Percentiles rank a stretch among this genome's conserved stretches.
phyloP scores from a whole-genome alignment of 53 echinoderm and acorn worm genomes.

The Actinopyga echinites region DNA sequence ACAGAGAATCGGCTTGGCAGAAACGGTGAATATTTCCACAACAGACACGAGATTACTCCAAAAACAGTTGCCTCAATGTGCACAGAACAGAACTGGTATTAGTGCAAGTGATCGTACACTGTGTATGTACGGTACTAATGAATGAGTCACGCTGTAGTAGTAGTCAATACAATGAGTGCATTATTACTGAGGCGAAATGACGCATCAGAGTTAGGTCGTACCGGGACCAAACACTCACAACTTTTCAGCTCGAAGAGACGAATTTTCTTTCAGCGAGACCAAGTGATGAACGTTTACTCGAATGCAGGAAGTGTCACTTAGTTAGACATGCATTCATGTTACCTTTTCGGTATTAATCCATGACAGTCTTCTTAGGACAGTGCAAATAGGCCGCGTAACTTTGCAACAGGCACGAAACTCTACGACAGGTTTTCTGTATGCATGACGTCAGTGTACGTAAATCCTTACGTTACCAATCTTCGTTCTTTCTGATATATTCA shows the following conservation, averaged over 20 bases:
- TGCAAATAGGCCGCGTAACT: conserved; percentile 40
- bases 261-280: not conserved
- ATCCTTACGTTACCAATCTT: not conserved
- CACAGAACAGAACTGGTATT: too few relatives aligned
- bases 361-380: not conserved
- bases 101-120: too few relatives aligned
- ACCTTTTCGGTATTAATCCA: not conserved
- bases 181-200: conserved; percentile 5
- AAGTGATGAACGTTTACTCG: not conserved
- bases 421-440: not conserved
- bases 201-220: not conserved
- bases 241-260: not conserved
- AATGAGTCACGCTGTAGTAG: conserved; percentile 5
- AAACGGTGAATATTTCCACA: too few relatives aligned
- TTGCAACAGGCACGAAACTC: conserved; percentile 38
- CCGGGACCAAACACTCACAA: not conserved
- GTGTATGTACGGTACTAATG: not conserved
- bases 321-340: not conserved
- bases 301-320: not conserved
- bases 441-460: conserved; percentile 16
- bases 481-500: not conserved
- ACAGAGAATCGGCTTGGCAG: too few relatives aligned
- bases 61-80: too few relatives aligned
- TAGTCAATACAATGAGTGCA: not conserved
- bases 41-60: too few relatives aligned